phyloP scores from a whole-genome alignment of 2,888 invertebrate genomes.

The Cyaniris semiargus region DNA sequence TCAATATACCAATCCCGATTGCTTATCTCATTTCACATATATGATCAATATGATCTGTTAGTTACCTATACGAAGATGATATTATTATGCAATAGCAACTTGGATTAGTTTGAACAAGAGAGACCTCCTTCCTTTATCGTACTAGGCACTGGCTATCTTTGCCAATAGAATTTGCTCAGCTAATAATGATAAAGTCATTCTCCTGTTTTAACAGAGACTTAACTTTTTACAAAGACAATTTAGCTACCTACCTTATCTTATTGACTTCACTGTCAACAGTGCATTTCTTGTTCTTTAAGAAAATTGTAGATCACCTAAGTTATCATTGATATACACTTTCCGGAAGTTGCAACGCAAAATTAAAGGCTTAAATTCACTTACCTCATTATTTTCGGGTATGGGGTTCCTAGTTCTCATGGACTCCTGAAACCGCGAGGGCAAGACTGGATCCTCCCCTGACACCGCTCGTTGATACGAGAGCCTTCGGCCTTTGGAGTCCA shows the following conservation, averaged over 20 bases:
- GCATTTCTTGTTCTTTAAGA: no score
- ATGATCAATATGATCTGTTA: not conserved
- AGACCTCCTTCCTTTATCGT: no score
- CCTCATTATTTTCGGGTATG: conserved; percentile 58
- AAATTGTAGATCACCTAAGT: not conserved
- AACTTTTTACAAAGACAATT: no score
- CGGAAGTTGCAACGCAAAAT: not conserved
- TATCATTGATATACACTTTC: not conserved
- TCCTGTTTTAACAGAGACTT: no score
- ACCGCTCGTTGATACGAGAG: conserved; percentile 73
- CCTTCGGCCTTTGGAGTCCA: conserved; percentile 61
- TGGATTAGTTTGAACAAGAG: no score
- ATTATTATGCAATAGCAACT: not conserved
- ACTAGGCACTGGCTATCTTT: no score
- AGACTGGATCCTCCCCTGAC: conserved; percentile 67
- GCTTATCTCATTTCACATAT: not conserved
- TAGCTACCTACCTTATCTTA: no score
- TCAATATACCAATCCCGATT: not conserved
- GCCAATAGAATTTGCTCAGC: no score
- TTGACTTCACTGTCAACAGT: no score
- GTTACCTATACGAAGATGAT: not conserved
- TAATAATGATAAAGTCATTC: no score
- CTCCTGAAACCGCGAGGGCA: conserved; percentile 52
- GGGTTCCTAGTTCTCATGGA: conserved; percentile 50
- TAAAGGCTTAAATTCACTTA: conserved; percentile 43